These are phyloP conservation scores for Sphecodes monilicornis DNA, from an alignment of 2,888 invertebrate species.

Conservation along the genomic window DNA sequence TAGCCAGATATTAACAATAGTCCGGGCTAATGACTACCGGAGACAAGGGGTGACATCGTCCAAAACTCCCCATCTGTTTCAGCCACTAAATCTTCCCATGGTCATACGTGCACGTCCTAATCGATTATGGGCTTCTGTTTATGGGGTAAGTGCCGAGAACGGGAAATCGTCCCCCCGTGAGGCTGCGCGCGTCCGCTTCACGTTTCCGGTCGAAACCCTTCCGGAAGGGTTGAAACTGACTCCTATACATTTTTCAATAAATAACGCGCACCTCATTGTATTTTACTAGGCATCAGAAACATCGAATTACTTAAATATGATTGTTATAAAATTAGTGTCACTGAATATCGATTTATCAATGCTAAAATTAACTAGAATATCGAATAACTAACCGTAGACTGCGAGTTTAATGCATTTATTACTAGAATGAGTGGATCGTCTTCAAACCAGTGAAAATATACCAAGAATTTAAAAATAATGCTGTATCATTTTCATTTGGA, in stretches of 20 bases:
- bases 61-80: slow-evolving; percentile 77
- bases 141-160: slow-evolving; percentile 56
- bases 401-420: too few relatives aligned
- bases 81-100: slow-evolving; percentile 76
- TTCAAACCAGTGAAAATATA: too few relatives aligned
- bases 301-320: neutral
- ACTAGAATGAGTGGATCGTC: too few relatives aligned
- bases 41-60: slow-evolving; percentile 76
- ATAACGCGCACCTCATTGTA: neutral
- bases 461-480: too few relatives aligned
- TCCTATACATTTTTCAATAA: neutral
- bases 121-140: slow-evolving; percentile 67
- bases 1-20: slow-evolving; percentile 72
- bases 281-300: neutral
- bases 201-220: slow-evolving; percentile 55
- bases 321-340: too few relatives aligned
- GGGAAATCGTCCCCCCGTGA: slow-evolving; percentile 30
- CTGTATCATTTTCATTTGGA: too few relatives aligned
- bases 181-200: slow-evolving; percentile 39
- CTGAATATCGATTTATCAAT: neutral
- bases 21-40: slow-evolving; percentile 74
- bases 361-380: neutral
- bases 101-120: slow-evolving; percentile 68
- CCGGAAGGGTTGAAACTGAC: slow-evolving; percentile 20
- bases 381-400: neutral